These are phyloP conservation scores for Muschampia plurimacula DNA, from an alignment of 2,888 invertebrate genomes.

Conservation along the genomic window DNA sequence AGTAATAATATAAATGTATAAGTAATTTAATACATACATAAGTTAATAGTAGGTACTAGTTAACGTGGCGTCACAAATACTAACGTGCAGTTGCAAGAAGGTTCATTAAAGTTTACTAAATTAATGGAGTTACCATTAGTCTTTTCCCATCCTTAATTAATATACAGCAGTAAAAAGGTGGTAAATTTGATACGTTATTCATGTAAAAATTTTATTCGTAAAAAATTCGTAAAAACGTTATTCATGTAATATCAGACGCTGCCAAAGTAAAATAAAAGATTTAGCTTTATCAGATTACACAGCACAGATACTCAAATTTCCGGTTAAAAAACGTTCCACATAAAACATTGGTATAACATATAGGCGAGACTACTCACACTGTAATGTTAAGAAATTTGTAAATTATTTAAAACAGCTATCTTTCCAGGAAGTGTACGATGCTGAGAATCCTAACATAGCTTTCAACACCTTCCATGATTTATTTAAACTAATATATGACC, in stretches of 20 bases:
- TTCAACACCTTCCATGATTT: constrained; percentile 29
- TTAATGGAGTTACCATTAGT: no score
- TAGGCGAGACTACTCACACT: neutral
- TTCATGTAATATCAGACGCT: neutral
- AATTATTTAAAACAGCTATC: constrained; percentile 14
- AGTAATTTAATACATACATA: no score
- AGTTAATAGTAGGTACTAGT: no score
- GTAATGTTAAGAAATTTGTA: constrained; percentile 13
- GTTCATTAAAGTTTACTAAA: no score
- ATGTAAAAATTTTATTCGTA: no score
- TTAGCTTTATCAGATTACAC: constrained; percentile 6
- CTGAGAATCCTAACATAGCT: constrained; percentile 20
- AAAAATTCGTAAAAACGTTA: no score
- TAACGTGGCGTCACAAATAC: no score
- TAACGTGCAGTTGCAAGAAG: no score
- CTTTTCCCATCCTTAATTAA: no score
- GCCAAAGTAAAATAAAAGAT: constrained; percentile 13
- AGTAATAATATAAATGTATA: no score
- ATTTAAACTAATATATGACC: constrained; percentile 22
- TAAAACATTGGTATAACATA: neutral
- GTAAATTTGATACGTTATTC: no score
- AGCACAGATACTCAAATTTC: neutral
- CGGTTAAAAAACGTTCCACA: neutral
- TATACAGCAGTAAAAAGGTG: no score
- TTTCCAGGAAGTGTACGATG: constrained; percentile 1